Conservation (phyloP, 2,888 invertebrate genomes). For the Oscheius sp. region DNA sequence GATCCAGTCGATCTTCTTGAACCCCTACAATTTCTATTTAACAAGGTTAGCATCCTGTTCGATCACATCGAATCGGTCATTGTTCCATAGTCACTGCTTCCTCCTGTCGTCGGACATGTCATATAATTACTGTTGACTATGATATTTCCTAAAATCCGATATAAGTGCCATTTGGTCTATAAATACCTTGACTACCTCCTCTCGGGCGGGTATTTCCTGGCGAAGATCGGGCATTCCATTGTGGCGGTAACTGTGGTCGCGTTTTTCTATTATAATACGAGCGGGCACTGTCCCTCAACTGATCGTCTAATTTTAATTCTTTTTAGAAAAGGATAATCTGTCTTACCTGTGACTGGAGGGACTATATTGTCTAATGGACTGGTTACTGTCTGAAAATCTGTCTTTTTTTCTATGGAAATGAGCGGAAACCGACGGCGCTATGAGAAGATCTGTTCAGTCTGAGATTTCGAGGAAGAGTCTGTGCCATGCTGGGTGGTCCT, state of each 20-base stretch:
- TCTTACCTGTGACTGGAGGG: no score
- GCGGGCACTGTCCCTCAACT: not conserved
- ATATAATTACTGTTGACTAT: not conserved
- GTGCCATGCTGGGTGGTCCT: not conserved
- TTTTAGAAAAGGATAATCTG: no score
- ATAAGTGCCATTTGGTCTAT: not conserved
- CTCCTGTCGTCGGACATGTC: not conserved
- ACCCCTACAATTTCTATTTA: not conserved
- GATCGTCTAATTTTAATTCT: no score
- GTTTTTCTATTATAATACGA: not conserved
- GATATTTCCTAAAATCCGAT: not conserved
- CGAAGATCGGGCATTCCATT: not conserved
- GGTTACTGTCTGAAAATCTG: not conserved
- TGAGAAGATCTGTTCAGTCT: not conserved
- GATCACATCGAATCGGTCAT: slow-evolving; percentile 8
- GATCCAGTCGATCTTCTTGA: slow-evolving; percentile 3
- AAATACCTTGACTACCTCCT: not conserved
- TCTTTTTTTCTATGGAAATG: not conserved
- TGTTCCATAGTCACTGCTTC: slow-evolving; percentile 6
- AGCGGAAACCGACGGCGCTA: not conserved
- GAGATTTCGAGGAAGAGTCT: not conserved
- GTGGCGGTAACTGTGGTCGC: not conserved
- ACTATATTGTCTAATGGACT: not conserved
- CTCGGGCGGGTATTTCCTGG: not conserved
- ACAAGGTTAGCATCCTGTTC: not conserved